Percentiles rank a stretch among this genome's conserved stretches.
Evolutionary conservation across 2,113 vertebrate species (phyloP).

Genomic region (Galbula dea): DNA sequence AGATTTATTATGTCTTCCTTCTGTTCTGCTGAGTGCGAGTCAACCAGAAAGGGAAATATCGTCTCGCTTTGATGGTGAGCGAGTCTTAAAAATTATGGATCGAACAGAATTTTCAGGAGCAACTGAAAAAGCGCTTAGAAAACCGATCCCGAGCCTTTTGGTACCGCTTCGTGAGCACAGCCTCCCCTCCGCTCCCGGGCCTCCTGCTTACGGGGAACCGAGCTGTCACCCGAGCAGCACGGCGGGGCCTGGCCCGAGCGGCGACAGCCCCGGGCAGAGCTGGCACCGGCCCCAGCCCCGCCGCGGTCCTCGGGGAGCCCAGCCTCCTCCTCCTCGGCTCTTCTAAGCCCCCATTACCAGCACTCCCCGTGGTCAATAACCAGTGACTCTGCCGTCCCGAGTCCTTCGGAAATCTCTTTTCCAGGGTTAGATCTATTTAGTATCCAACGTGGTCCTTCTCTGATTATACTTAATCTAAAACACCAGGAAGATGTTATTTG

Average conservation of each 20-base stretch:
- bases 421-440: neutral
- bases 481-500: neutral
- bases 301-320: neutral
- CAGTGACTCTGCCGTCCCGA: neutral
- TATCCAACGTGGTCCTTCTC: neutral
- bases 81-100: neutral
- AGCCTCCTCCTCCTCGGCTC: neutral
- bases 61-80: neutral
- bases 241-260: neutral
- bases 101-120: neutral
- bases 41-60: neutral
- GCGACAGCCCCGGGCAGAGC: neutral
- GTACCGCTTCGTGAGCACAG: neutral
- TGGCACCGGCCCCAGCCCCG: neutral
- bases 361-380: too few relatives aligned
- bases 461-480: neutral
- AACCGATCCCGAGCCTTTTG: neutral
- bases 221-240: neutral
- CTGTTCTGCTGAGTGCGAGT: constrained; percentile 29
- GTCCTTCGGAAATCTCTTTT: neutral
- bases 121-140: neutral
- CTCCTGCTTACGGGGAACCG: neutral
- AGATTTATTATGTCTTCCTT: constrained; percentile 15
- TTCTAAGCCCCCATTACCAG: neutral
- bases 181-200: neutral